A percentile compares a stretch with the other conserved stretches of the same genome.
phyloP scores from a whole-genome alignment of 2,888 invertebrate genomes.

The Seira ritae region DNA sequence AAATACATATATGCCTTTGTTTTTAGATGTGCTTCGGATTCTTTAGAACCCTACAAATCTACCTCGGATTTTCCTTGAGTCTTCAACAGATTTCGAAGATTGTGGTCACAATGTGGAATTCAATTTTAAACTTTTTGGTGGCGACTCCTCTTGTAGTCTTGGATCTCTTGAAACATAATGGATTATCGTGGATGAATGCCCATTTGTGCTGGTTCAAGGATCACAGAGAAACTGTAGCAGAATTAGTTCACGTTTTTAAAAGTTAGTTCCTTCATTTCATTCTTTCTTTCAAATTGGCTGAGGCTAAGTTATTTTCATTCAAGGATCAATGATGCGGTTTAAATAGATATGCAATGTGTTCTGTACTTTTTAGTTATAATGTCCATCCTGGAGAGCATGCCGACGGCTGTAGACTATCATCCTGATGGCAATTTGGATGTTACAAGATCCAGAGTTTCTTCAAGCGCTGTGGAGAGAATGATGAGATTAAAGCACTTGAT shows the following conservation, averaged over 20 bases:
- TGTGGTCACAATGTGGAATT: constrained; percentile 29
- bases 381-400: no score
- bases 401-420: no score
- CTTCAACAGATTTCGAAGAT: constrained; percentile 35
- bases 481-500: no score
- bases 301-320: no score
- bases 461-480: no score
- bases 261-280: not conserved
- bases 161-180: constrained; percentile 30
- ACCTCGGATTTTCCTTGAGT: constrained; percentile 31
- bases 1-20: no score
- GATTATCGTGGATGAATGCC: constrained; percentile 41
- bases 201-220: constrained; percentile 39
- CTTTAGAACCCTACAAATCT: constrained; percentile 44
- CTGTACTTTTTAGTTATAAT: no score
- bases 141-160: not conserved
- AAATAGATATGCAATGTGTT: no score
- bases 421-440: no score
- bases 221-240: constrained; percentile 8
- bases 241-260: not conserved
- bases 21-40: constrained; percentile 37
- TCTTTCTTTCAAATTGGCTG: no score
- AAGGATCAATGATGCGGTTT: no score
- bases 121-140: constrained; percentile 23
- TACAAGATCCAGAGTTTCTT: no score